These are phyloP conservation scores for Carollia perspicillata DNA, from an alignment of 2,113 vertebrate genomes.

Conservation along the genomic window DNA sequence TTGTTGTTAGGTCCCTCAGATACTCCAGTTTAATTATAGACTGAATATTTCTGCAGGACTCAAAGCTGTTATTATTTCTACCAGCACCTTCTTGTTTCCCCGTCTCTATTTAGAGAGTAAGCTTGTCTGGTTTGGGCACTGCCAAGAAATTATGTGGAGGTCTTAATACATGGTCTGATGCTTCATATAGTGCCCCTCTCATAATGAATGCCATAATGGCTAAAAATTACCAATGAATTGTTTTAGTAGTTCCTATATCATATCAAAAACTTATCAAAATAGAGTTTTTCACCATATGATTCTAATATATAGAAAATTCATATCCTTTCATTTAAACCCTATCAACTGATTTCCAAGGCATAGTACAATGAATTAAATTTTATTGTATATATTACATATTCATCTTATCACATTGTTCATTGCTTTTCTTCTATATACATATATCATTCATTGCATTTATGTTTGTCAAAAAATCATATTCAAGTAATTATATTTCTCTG, in stretches of 20 bases:
- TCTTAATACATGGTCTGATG: not conserved
- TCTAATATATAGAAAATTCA: not conserved
- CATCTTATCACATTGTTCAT: not conserved
- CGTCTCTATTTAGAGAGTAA: not conserved
- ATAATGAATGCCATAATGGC: not conserved
- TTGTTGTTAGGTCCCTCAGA: not conserved
- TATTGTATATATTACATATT: not conserved
- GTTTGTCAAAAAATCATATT: slow-evolving; percentile 27
- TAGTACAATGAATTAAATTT: not conserved
- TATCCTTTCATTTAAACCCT: not conserved
- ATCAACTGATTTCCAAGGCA: not conserved
- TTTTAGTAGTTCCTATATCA: not conserved
- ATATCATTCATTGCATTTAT: not conserved
- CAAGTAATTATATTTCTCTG: not conserved
- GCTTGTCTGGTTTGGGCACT: not conserved
- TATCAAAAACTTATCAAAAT: not conserved
- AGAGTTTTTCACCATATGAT: not conserved
- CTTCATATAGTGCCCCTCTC: not conserved
- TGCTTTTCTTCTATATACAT: not conserved
- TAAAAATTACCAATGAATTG: not conserved
- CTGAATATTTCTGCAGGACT: not conserved
- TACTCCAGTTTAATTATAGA: not conserved
- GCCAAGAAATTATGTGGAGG: not conserved
- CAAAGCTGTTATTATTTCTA: not conserved
- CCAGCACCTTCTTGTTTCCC: not conserved